Percentiles rank a stretch among this genome's conserved stretches.
These are phyloP conservation scores for Xenentodon cancila DNA, from an alignment of 2,797 vertebrate genomes.

Conservation along the genomic window DNA sequence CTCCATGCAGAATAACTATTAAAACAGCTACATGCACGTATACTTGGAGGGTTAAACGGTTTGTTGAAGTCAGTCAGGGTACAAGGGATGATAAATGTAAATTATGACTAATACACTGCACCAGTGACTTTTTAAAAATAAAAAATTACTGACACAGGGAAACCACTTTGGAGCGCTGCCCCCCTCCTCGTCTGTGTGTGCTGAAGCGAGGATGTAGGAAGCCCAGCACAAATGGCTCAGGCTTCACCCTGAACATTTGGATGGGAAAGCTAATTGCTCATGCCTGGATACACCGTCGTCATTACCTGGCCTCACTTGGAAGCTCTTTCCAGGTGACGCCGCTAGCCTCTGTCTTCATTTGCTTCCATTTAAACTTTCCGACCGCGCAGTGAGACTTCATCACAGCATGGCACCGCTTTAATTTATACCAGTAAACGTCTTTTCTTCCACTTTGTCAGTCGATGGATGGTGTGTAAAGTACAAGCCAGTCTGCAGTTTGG, in stretches of 20 bases:
- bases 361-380: conserved; percentile 63
- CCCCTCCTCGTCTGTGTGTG: conserved; percentile 86
- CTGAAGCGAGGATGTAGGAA: conserved; percentile 93
- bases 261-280: conserved; percentile 94
- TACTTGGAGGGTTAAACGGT: conserved; percentile 95
- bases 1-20: conserved; percentile 99
- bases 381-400: conserved; percentile 33
- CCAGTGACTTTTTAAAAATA: conserved; percentile 94
- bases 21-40: conserved; percentile 92
- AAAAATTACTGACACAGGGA: conserved; percentile 97
- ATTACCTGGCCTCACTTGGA: conserved; percentile 89
- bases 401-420: not conserved
- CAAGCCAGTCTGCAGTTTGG: conserved; percentile 12
- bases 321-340: conserved; percentile 48
- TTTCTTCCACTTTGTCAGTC: too few species aligned
- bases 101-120: conserved; percentile 99
- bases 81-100: conserved; percentile 98
- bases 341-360: conserved; percentile 56
- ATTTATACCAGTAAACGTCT: conserved; percentile 23
- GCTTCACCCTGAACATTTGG: conserved; percentile 97
- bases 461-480: conserved; percentile 21
- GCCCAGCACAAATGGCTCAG: conserved; percentile 94
- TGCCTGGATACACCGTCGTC: conserved; percentile 92
- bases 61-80: conserved; percentile 96
- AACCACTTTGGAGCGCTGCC: conserved; percentile 90